phyloP scores from a whole-genome alignment of 2,888 invertebrate species.

The Drosophila eohydei region DNA sequence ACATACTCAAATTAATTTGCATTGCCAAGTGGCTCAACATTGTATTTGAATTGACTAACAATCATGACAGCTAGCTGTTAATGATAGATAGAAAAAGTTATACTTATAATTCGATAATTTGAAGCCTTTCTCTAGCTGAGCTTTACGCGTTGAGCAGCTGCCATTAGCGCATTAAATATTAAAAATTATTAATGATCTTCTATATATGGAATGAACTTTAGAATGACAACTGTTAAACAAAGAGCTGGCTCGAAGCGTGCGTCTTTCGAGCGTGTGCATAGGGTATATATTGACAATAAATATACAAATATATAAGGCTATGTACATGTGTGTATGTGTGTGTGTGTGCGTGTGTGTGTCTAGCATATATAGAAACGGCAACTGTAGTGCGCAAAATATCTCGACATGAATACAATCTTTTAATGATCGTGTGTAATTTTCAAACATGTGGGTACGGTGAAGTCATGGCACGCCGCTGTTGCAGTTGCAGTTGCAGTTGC shows the following conservation, averaged over 20 bases:
- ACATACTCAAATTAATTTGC: background rate
- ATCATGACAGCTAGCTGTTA: background rate
- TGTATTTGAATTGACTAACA: background rate
- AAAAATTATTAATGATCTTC: conserved; percentile 10
- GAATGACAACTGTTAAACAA: conserved; percentile 23
- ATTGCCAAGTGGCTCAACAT: background rate
- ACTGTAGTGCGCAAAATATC: conserved; percentile 66
- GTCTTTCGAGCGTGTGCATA: conserved; percentile 17
- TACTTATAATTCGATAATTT: background rate
- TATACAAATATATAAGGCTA: background rate
- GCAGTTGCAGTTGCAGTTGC: conserved; percentile 18
- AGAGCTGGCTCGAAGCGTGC: conserved; percentile 4
- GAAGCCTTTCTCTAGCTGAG: background rate
- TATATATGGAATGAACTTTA: conserved; percentile 22
- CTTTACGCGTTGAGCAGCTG: background rate
- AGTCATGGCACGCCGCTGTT: conserved; percentile 50
- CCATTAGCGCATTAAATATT: conserved; percentile 5
- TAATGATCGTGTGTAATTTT: conserved; percentile 83
- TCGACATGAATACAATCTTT: conserved; percentile 81
- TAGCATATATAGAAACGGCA: conserved; percentile 29
- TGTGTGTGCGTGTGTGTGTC: background rate
- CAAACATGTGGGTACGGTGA: conserved; percentile 66
- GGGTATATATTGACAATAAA: conserved; percentile 16
- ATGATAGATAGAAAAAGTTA: background rate
- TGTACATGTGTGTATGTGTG: background rate